Conservation (phyloP, 2,888 invertebrate genomes). For the Blastobasis adustella region DNA sequence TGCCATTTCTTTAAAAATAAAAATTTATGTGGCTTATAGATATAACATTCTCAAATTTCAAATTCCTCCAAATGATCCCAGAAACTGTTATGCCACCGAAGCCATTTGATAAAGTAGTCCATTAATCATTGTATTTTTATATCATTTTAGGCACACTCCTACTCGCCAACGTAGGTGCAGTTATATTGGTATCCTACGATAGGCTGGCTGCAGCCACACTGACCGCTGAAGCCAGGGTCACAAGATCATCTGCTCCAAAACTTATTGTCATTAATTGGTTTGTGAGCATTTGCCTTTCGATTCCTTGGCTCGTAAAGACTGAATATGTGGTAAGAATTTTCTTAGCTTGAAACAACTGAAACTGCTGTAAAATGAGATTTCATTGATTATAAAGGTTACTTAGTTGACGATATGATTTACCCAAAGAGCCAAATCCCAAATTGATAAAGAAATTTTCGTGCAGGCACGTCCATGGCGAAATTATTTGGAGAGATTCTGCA, state of each 20-base stretch:
- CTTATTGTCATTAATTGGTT: slow-evolving; percentile 82
- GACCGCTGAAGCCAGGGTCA: slow-evolving; percentile 81
- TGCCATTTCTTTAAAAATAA: background rate
- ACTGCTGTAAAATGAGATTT: background rate
- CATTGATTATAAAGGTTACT: background rate
- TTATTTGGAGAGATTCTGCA: slow-evolving; percentile 84
- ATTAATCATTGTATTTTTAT: too few species aligned
- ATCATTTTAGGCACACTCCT: slow-evolving; percentile 67
- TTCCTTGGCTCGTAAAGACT: slow-evolving; percentile 79
- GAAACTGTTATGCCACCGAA: too few species aligned
- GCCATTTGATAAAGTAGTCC: too few species aligned
- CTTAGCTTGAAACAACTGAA: background rate
- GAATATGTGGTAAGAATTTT: slow-evolving; percentile 68
- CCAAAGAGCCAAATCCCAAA: background rate
- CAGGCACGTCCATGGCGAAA: slow-evolving; percentile 84
- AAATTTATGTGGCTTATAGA: too few species aligned
- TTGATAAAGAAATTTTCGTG: background rate
- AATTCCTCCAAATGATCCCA: too few species aligned
- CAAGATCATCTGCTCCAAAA: slow-evolving; percentile 76
- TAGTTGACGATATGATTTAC: background rate
- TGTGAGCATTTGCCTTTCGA: slow-evolving; percentile 74
- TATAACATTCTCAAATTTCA: too few species aligned
- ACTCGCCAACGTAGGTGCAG: slow-evolving; percentile 84
- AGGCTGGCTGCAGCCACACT: slow-evolving; percentile 86
- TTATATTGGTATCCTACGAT: slow-evolving; percentile 87